These are phyloP conservation scores for Platypus cylindrus DNA, from an alignment of 2,888 invertebrate species.

Conservation along the genomic window DNA sequence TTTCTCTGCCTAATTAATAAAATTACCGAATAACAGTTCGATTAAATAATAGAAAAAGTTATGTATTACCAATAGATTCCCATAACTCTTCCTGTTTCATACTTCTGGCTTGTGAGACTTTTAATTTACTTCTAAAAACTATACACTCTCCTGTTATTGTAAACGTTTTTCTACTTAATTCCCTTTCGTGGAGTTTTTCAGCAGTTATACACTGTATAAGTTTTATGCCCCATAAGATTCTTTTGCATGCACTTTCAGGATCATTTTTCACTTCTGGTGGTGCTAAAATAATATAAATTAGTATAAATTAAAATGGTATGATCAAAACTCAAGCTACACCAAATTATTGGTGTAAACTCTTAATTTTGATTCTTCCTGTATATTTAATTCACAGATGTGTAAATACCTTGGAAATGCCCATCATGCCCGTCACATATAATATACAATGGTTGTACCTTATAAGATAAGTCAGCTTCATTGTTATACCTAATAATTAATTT, in stretches of 20 bases:
- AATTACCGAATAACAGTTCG: no score
- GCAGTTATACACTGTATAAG: slow-evolving; percentile 78
- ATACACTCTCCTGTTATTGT: slow-evolving; percentile 62
- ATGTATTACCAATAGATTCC: slow-evolving; percentile 36
- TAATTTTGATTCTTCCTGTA: neutral
- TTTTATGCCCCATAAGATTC: slow-evolving; percentile 64
- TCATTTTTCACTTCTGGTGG: slow-evolving; percentile 33
- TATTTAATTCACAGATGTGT: neutral
- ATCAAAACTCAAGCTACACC: neutral
- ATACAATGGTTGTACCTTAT: slow-evolving; percentile 66
- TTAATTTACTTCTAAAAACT: slow-evolving; percentile 59
- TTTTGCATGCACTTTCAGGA: slow-evolving; percentile 56
- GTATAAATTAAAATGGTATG: neutral
- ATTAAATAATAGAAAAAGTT: neutral
- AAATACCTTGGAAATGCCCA: slow-evolving; percentile 54
- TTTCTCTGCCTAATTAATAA: slow-evolving; percentile 76
- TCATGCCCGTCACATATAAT: slow-evolving; percentile 70
- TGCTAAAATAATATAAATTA: slow-evolving; percentile 7
- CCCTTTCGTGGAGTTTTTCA: slow-evolving; percentile 72
- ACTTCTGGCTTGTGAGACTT: slow-evolving; percentile 54
- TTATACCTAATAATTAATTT: slow-evolving; percentile 43
- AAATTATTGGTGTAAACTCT: slow-evolving; percentile 6
- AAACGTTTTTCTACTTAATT: slow-evolving; percentile 69
- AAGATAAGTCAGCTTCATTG: no score
- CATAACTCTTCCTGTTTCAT: slow-evolving; percentile 72